Percentiles rank a stretch among this genome's conserved stretches.
These are phyloP conservation scores for Eonycteris spelaea DNA, from an alignment of 2,113 vertebrate genomes.

Conservation along the genomic window DNA sequence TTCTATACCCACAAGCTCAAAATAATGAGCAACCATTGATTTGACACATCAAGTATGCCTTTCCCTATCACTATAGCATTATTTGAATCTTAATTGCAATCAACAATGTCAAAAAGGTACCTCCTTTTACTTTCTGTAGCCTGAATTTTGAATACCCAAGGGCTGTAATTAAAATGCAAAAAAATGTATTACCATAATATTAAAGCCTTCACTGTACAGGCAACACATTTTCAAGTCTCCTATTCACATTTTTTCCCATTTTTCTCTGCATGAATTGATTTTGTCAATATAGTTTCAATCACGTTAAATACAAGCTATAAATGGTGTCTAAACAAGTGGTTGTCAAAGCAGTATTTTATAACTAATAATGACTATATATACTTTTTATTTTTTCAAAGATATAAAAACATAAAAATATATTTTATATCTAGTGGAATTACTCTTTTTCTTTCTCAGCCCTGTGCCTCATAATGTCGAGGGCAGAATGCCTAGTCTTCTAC, in stretches of 20 bases:
- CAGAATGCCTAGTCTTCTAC: not conserved
- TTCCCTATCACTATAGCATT: not conserved
- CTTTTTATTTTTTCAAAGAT: not conserved
- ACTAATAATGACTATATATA: not conserved
- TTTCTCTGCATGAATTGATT: not conserved
- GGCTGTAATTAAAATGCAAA: not conserved
- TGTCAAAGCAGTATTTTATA: conserved; percentile 19
- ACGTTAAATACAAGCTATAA: not conserved
- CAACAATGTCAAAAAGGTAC: not conserved
- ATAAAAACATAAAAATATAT: not conserved
- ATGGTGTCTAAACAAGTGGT: not conserved
- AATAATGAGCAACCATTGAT: not conserved
- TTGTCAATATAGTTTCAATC: not conserved
- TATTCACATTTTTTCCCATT: not conserved
- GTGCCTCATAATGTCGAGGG: not conserved
- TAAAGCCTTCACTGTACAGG: not conserved
- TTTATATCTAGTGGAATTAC: not conserved
- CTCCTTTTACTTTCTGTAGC: not conserved
- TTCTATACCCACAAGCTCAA: not conserved
- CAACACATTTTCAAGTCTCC: not conserved
- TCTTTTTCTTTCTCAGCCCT: not conserved
- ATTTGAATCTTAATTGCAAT: not conserved
- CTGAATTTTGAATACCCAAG: not conserved
- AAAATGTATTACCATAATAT: not conserved
- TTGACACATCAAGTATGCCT: not conserved